Evolutionary conservation across 1,140 invertebrate genomes (phyloP), one percentile per base, ranked within the genome.

Genomic region (Drosophila triauraria): DNA sequence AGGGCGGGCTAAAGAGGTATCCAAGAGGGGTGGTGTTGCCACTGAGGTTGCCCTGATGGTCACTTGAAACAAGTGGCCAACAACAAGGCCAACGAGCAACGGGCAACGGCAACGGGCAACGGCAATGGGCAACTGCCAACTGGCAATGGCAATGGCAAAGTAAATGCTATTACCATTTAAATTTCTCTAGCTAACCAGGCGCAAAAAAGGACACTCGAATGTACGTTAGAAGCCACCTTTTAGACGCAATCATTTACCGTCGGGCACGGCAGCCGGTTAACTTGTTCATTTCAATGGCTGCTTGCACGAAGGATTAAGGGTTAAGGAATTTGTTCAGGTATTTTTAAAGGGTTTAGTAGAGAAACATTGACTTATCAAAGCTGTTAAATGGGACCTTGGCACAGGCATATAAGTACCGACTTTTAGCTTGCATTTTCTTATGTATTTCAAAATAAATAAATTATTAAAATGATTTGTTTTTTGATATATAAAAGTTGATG

Each of bases 81-180:
- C 80, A 78, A 78, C 48, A 67, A 76, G 72, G 27, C 25, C 46
- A 51, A 46, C 42, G 42, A 64, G 44, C 51, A 50, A 58, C 10
- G 27, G 25, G 8, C 30, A 8, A 32, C 8, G 75, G 40, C 51
- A 51, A 58, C 20, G 30, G 30, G 7, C 30, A 30, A 35, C 9
- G 75, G 44, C 51, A 51, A 58, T 7, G 42, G 53, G 60, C 35
- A 30, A 53, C 59, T 27, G 47, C 20, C 30, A 62, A 51, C 48
- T 63, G 60, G 48, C 68, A 58, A 61, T 71, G 54, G 78, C 77
- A 80, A 80, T 81, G 59, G 69, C 60, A 83, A 82, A 82, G 80
- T 75, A 83, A 82, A 82, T 63, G 80, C 80, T 75, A 82, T 82
- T 82, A 82, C 80, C 80, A 82, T 82, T 82, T 82, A 82, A 82